These are phyloP conservation scores for Labeo rohita DNA, from an alignment of 2,113 vertebrate species.

Conservation along the genomic window DNA sequence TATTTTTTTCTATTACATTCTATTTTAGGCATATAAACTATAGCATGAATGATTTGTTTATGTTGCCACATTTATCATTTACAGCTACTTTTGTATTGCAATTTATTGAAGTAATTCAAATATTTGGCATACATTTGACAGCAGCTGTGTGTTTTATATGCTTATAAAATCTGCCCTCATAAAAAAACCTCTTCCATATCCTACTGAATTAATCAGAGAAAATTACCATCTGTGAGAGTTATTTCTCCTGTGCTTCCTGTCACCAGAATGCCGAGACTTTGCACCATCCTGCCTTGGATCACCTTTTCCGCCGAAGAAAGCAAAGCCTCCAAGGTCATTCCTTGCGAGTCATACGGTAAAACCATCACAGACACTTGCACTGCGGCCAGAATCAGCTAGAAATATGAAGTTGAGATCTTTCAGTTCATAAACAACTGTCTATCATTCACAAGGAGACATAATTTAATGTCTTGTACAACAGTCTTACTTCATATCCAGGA, in stretches of 20 bases:
- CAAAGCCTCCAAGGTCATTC: conserved; percentile 76
- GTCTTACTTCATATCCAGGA: conserved; percentile 83
- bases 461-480: not conserved
- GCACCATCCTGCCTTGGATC: conserved; percentile 69
- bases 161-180: not conserved
- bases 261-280: conserved; percentile 80
- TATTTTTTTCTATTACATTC: too few species aligned
- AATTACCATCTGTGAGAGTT: conserved; percentile 77
- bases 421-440: not conserved
- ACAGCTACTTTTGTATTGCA: not conserved
- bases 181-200: not conserved
- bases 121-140: not conserved
- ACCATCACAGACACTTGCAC: conserved; percentile 69
- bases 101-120: not conserved
- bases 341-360: conserved; percentile 80
- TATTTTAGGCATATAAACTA: too few species aligned
- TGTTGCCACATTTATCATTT: not conserved
- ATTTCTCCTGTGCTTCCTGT: conserved; percentile 80
- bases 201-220: not conserved
- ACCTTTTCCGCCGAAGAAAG: conserved; percentile 71
- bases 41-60: not conserved
- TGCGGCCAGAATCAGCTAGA: conserved; percentile 80
- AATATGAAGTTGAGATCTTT: not conserved
- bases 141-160: not conserved
- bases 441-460: not conserved